Evolutionary conservation across 2,888 invertebrate species (phyloP).

Genomic region (Ischnura elegans): DNA sequence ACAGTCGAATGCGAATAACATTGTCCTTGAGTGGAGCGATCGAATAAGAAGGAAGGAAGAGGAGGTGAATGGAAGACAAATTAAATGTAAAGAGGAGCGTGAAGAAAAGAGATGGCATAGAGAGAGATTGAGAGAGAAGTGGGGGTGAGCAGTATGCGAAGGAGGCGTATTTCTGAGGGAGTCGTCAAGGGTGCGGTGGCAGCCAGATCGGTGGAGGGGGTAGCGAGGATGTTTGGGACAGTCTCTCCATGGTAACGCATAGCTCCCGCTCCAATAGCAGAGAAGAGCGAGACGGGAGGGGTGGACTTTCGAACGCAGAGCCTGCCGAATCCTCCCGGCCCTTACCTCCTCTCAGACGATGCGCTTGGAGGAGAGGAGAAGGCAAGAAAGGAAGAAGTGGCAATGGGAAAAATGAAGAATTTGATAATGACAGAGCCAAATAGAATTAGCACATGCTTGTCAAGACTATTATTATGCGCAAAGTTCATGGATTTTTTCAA

Average conservation of each 20-base stretch:
- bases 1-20: too few relatives aligned
- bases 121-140: not conserved
- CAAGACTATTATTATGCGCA: too few relatives aligned
- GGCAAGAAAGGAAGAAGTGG: not conserved
- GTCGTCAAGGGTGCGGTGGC: not conserved
- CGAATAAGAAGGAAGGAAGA: not conserved
- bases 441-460: too few relatives aligned
- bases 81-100: not conserved
- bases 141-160: not conserved
- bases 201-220: not conserved
- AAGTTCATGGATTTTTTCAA: too few relatives aligned
- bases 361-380: not conserved
- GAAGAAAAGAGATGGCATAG: too few relatives aligned
- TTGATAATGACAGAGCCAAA: not conserved
- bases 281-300: not conserved
- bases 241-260: conserved; percentile 47
- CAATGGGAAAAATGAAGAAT: not conserved
- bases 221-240: conserved; percentile 16
- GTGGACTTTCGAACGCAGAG: not conserved
- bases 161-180: not conserved
- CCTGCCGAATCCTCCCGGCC: not conserved
- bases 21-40: too few relatives aligned
- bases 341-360: not conserved
- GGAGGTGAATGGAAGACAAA: not conserved
- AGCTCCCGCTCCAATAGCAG: conserved; percentile 58